Evolutionary conservation across 2,113 vertebrate genomes (phyloP).

Genomic region (Saguinus midas): DNA sequence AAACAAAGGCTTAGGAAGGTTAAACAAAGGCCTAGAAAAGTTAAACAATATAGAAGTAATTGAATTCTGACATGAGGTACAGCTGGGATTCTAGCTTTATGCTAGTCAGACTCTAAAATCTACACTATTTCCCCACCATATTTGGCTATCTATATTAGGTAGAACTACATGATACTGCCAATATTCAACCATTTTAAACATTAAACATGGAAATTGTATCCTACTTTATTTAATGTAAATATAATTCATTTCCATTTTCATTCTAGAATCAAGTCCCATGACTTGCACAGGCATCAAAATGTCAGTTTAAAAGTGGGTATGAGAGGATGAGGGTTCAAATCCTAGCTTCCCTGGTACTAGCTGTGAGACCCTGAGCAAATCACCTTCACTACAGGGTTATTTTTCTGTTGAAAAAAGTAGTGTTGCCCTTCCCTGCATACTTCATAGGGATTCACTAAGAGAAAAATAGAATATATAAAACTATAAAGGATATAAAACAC

Average conservation of each 20-base stretch:
- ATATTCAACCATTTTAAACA: neutral
- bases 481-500: conserved; percentile 6
- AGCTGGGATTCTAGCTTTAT: neutral
- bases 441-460: neutral
- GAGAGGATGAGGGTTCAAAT: neutral
- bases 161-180: neutral
- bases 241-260: conserved; percentile 36
- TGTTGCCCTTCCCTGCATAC: neutral
- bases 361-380: neutral
- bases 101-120: neutral
- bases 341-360: neutral
- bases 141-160: neutral
- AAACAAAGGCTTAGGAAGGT: neutral
- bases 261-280: neutral
- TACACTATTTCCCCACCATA: neutral
- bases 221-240: neutral
- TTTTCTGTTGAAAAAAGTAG: neutral
- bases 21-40: neutral
- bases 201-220: neutral
- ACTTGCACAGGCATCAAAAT: conserved; percentile 25
- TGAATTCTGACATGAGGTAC: neutral
- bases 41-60: neutral
- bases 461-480: neutral
- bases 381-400: neutral
- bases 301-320: neutral